Evolutionary conservation across 2,888 invertebrate genomes (phyloP), one percentile per base, ranked within the genome.

Genomic region (Oxyteleia sp.): DNA sequence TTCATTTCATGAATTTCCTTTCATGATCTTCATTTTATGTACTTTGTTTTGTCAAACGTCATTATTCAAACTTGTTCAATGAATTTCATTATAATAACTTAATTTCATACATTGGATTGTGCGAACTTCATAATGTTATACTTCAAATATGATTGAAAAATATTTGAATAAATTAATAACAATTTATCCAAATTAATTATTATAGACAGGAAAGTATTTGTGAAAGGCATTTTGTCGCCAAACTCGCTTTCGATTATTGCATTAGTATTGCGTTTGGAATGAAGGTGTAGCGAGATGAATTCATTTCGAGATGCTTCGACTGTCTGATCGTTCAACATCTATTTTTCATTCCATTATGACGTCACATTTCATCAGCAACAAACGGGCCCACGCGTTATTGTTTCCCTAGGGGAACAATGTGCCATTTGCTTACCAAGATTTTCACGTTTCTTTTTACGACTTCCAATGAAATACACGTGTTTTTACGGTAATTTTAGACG

Each of bases 331-430:
- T 41, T 18, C 38, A n/a, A 57, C 49, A 55, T 71, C 38, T 43
- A 18, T 20, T 81, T 86, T 84, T 84, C 59, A 53, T 59, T 26
- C 81, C 53, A 81, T 84, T 84, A 85, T 86, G 41, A 38, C 76
- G 72, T 64, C 51, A 85, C 82, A 83, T 85, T 87, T 88, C 85
- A 83, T 63, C 84, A 82, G 53, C 59, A 18, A 41, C 23, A 59
- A 61, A 35, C 26, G 16, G 45, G 51, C 84, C 88, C 78, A 88
- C 87, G 85, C 87, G 74, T 86, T 72, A 88, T 88, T 88, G 87
- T 88, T 80, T 64, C 64, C 43, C 32, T 47, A 49, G 72, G 71
- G 43, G 85, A 87, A 88, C 89, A 88, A 89, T 87, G 86, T 86
- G 83, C 84, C 84, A 82, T 89, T 88, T 86, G 82, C 78, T 82